phyloP scores from a whole-genome alignment of 2,797 vertebrate genomes.

The Anas bahamensis region DNA sequence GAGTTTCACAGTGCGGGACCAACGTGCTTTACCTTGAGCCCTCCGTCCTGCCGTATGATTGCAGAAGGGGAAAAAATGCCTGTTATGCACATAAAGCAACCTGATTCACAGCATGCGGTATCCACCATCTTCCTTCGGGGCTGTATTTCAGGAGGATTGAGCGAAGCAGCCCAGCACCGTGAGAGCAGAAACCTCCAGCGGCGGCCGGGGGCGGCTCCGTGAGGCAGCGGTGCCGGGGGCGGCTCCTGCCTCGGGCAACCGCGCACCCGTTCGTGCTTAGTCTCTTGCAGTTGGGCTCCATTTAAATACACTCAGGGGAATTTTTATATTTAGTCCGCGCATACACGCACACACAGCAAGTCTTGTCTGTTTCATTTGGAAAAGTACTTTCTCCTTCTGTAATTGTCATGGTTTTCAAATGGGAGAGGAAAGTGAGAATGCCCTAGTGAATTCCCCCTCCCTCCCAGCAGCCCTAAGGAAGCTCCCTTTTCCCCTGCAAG shows the following conservation, averaged over 20 bases:
- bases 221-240: too few relatives aligned
- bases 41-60: background rate
- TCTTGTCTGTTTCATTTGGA: background rate
- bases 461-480: background rate
- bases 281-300: background rate
- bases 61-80: background rate
- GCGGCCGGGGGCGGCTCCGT: background rate
- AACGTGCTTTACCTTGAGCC: background rate
- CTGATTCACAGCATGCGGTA: background rate
- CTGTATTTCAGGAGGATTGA: conserved; percentile 27
- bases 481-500: background rate
- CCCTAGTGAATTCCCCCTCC: background rate
- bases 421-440: background rate
- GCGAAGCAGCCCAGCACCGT: background rate
- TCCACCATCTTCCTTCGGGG: conserved; percentile 52
- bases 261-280: too few relatives aligned
- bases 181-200: conserved; percentile 16
- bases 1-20: background rate
- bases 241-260: too few relatives aligned
- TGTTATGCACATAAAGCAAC: background rate
- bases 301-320: background rate
- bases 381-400: background rate
- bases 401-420: background rate
- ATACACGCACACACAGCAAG: background rate
- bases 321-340: background rate